These are phyloP conservation scores for Drosophila neotestacea DNA, from an alignment of 2,888 invertebrate species.

Conservation along the genomic window DNA sequence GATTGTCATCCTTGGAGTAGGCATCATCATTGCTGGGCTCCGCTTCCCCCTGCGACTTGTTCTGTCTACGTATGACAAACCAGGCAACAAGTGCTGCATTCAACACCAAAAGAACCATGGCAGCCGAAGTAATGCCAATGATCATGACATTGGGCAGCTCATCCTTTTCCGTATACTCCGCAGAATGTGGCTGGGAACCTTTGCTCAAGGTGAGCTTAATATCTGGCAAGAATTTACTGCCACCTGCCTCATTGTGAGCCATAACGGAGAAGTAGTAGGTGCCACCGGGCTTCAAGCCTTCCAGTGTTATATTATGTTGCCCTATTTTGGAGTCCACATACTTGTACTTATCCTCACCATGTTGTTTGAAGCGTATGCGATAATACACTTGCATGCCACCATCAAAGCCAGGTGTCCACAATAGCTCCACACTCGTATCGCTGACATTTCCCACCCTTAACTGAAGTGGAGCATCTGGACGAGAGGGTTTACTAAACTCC, in stretches of 20 bases:
- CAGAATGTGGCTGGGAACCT: constrained; percentile 79
- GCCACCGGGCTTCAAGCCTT: constrained; percentile 78
- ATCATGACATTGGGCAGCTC: constrained; percentile 84
- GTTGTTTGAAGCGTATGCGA: constrained; percentile 77
- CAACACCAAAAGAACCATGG: constrained; percentile 80
- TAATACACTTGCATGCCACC: constrained; percentile 83
- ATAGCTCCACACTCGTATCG: constrained; percentile 75
- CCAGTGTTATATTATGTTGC: constrained; percentile 75
- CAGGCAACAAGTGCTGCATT: constrained; percentile 83
- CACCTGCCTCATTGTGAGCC: constrained; percentile 83
- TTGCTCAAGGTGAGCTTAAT: constrained; percentile 77
- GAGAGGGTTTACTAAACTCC: constrained; percentile 81
- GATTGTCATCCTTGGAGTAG: constrained; percentile 83
- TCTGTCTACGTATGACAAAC: constrained; percentile 83
- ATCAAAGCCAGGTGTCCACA: constrained; percentile 82
- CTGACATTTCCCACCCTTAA: constrained; percentile 79
- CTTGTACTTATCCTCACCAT: constrained; percentile 82
- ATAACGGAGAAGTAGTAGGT: constrained; percentile 82
- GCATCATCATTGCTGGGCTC: constrained; percentile 83
- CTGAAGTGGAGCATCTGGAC: constrained; percentile 79
- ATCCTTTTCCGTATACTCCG: constrained; percentile 82
- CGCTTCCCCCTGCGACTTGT: constrained; percentile 79
- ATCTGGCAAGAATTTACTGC: constrained; percentile 82
- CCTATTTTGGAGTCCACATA: constrained; percentile 80
- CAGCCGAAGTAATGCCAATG: constrained; percentile 83